A percentile compares a stretch with the other conserved stretches of the same genome.
These are phyloP conservation scores for Tuta absoluta DNA, from an alignment of 2,888 invertebrate species.

Conservation along the genomic window DNA sequence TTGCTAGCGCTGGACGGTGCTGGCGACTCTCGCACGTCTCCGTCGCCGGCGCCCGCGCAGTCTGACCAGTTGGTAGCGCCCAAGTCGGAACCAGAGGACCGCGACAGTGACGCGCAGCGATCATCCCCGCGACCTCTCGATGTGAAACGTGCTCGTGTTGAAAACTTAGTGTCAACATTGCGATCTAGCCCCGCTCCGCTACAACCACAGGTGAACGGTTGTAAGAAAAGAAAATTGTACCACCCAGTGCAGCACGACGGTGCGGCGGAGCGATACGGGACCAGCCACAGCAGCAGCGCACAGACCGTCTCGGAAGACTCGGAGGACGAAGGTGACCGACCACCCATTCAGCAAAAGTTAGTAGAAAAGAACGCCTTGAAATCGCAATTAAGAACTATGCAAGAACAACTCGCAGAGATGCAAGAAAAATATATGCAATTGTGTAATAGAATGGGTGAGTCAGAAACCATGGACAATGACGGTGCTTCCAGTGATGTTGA, in stretches of 20 bases:
- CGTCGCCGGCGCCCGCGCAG: slow-evolving; percentile 81
- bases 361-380: slow-evolving; percentile 93
- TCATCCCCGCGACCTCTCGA: slow-evolving; percentile 84
- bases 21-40: slow-evolving; percentile 70
- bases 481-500: slow-evolving; percentile 88
- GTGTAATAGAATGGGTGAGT: slow-evolving; percentile 91
- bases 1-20: slow-evolving; percentile 82
- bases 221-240: slow-evolving; percentile 97
- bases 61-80: slow-evolving; percentile 81
- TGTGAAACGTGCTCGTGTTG: slow-evolving; percentile 95
- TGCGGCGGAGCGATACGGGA: slow-evolving; percentile 82
- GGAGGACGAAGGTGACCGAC: slow-evolving; percentile 88
- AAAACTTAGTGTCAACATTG: slow-evolving; percentile 97
- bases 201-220: slow-evolving; percentile 91
- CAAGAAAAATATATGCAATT: slow-evolving; percentile 94
- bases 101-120: slow-evolving; percentile 82
- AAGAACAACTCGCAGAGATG: slow-evolving; percentile 94
- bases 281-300: slow-evolving; percentile 73
- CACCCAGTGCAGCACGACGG: slow-evolving; percentile 96
- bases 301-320: slow-evolving; percentile 84
- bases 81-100: slow-evolving; percentile 84
- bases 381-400: slow-evolving; percentile 91
- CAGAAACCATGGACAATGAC: slow-evolving; percentile 87
- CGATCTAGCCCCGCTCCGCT: slow-evolving; percentile 90
- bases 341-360: slow-evolving; percentile 90